A percentile compares a stretch with the other conserved stretches of the same genome.
These are phyloP conservation scores for Harpagifer antarcticus DNA, from an alignment of 2,797 vertebrate species.

Conservation along the genomic window DNA sequence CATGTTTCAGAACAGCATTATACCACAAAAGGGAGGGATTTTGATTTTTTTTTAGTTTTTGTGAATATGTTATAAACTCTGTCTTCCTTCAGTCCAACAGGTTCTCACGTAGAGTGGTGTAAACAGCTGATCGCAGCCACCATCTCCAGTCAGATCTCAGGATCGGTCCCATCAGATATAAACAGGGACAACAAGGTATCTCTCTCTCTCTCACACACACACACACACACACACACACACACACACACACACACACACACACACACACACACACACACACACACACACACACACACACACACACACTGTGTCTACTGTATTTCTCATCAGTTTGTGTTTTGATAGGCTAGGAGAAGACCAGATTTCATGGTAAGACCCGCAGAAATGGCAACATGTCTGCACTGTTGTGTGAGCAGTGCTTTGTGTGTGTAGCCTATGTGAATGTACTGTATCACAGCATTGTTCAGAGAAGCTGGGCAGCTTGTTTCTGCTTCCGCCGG, in stretches of 20 bases:
- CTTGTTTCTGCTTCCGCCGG: constrained; percentile 10
- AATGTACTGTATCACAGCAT: neutral
- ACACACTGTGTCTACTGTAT: neutral
- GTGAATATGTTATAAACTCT: neutral
- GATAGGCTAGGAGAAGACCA: constrained; percentile 69
- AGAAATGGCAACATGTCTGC: neutral
- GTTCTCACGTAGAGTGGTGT: constrained; percentile 98
- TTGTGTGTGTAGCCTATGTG: constrained; percentile 14
- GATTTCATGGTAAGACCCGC: constrained; percentile 74
- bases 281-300: neutral
- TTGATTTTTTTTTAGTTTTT: neutral
- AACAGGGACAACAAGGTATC: constrained; percentile 90
- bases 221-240: too few relatives aligned
- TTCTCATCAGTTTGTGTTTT: constrained; percentile 59
- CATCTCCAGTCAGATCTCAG: constrained; percentile 95
- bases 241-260: constrained; percentile 4
- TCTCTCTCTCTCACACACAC: neutral
- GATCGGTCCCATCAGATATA: constrained; percentile 77
- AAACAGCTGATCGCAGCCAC: constrained; percentile 98
- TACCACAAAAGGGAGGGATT: neutral
- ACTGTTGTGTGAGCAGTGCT: constrained; percentile 19
- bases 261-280: constrained; percentile 4
- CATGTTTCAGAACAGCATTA: neutral
- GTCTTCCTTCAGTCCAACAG: constrained; percentile 86
- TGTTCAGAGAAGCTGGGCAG: neutral